phyloP scores from a whole-genome alignment of 2,888 invertebrate genomes.

The Brachypalpus laphriformis region DNA sequence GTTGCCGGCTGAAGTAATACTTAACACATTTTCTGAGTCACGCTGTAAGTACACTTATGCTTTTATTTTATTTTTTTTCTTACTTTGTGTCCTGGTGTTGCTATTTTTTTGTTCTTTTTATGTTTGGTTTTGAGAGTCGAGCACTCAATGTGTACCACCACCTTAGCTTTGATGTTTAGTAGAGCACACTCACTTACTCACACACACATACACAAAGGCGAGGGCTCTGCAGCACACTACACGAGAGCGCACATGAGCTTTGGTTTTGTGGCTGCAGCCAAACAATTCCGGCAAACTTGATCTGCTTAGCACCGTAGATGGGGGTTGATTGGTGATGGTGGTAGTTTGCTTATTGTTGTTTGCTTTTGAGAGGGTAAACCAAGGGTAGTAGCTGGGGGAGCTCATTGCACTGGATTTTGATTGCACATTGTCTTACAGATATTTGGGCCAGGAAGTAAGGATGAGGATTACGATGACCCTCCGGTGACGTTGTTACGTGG shows the following conservation, averaged over 20 bases:
- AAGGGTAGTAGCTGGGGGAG: conserved; percentile 40
- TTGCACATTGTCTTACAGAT: conserved; percentile 77
- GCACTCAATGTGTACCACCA: conserved; percentile 61
- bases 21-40: conserved; percentile 76
- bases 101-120: conserved; percentile 73
- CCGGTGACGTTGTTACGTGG: conserved; percentile 85
- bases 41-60: conserved; percentile 75
- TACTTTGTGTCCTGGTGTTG: conserved; percentile 70
- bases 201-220: conserved; percentile 27
- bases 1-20: conserved; percentile 73
- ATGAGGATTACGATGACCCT: conserved; percentile 83
- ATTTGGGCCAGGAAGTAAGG: conserved; percentile 83
- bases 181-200: conserved; percentile 57
- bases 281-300: conserved; percentile 69
- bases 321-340: conserved; percentile 63
- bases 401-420: conserved; percentile 59
- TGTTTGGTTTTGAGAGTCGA: conserved; percentile 70
- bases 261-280: conserved; percentile 67
- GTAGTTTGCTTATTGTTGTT: conserved; percentile 71
- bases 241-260: conserved; percentile 57
- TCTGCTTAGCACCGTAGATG: conserved; percentile 64
- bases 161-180: conserved; percentile 73
- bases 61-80: conserved; percentile 40
- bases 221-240: conserved; percentile 34
- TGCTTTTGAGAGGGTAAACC: conserved; percentile 64